Conservation (phyloP, 2,888 invertebrate species). For the Heliconius ethilla region DNA sequence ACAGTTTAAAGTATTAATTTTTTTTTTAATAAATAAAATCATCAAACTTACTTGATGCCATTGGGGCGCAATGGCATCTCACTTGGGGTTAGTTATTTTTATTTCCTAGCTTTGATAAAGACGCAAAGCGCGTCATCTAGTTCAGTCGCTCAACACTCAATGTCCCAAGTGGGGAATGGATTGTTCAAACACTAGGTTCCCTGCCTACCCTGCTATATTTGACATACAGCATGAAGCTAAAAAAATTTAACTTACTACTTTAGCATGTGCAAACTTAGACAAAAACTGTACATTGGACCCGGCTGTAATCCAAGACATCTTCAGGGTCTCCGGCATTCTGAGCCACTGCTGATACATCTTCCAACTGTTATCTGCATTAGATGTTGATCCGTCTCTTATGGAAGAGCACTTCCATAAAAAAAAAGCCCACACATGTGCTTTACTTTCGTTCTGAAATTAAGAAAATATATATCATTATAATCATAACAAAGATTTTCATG, state of each 20-base stretch:
- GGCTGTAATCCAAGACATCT: slow-evolving; percentile 90
- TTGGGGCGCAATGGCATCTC: too few relatives aligned
- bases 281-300: slow-evolving; percentile 88
- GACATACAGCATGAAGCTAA: too few relatives aligned
- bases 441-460: slow-evolving; percentile 84
- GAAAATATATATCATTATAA: neutral
- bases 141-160: too few relatives aligned
- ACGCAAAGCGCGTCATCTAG: too few relatives aligned
- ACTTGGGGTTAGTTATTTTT: too few relatives aligned
- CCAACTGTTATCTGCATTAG: slow-evolving; percentile 86
- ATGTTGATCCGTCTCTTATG: slow-evolving; percentile 69
- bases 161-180: too few relatives aligned
- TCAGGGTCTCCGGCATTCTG: slow-evolving; percentile 87
- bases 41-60: too few relatives aligned
- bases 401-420: slow-evolving; percentile 87
- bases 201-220: too few relatives aligned
- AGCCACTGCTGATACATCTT: slow-evolving; percentile 92
- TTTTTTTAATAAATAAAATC: too few relatives aligned
- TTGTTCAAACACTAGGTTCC: too few relatives aligned
- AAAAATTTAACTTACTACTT: slow-evolving; percentile 79
- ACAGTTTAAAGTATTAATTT: too few relatives aligned
- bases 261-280: slow-evolving; percentile 85
- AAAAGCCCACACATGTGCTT: slow-evolving; percentile 93
- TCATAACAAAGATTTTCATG: neutral
- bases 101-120: too few relatives aligned